Base-by-base conservation (phyloP, 2,797 vertebrate genomes). In the Poliocrania exsul region DNA sequence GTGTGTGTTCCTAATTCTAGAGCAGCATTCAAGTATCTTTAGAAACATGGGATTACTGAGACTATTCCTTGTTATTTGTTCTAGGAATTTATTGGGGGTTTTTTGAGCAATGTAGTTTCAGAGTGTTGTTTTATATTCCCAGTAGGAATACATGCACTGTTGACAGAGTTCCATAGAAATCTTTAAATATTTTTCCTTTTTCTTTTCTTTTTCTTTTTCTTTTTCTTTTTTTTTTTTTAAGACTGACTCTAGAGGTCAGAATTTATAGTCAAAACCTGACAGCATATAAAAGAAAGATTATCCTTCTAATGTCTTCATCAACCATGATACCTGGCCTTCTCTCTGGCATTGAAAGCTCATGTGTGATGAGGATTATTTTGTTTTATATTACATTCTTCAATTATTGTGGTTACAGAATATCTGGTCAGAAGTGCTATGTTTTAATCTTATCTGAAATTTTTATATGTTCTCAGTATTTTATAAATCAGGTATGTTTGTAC, bases 171-270 rank as follows among this genome's bases (percentile, higher is more conserved):
- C n/a, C 5, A 8, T 6, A 11, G 42, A 87, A 79, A 40, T 40
- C 40, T 40, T 40, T 40, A 40, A 40, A 40, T 40, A 40, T 40
- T 15, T 16, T 20, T 66, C 19, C 26, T 9, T 31, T 38, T 31
- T 25, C 4, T 1, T 9, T 56, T 33, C 2, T 17, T 28, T 33
- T 7, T 25, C 4, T 1, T 9, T 56, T 33, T 2, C 15, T 28
- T 33, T 7, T n/a, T n/a, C n/a, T n/a, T n/a, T 25, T 4, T 1
- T 9, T 56, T 33, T 2, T 17, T 28, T 33, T 7, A n/a, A 8
- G 20, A 47, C 9, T 11, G 26, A 12, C 5, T 81, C 61, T 44
- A 67, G 26, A 71, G 14, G 2, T 71, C 44, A 57, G 42, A 74
- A 90, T 57, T 78, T 81, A 18, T 46, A 60, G 9, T 29, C 5